Percentiles rank a stretch among this genome's conserved stretches.
Evolutionary conservation across 2,888 invertebrate genomes (phyloP).

Genomic region (Drymonia ruficornis): DNA sequence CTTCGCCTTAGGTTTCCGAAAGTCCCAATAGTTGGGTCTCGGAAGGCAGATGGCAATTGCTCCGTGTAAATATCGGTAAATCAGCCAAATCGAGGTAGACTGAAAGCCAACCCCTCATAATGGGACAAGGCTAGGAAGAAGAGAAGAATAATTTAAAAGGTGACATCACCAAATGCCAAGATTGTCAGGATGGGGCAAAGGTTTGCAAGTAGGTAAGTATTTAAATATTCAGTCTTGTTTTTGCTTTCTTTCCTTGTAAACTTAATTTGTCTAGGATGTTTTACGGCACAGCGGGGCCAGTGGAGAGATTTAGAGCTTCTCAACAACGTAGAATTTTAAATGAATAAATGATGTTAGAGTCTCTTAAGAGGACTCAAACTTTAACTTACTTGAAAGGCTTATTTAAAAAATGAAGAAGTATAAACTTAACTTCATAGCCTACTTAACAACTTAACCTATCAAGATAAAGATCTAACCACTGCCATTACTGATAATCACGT

Average conservation of each 20-base stretch:
- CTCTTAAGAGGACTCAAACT: background rate
- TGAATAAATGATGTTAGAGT: background rate
- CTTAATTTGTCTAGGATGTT: background rate
- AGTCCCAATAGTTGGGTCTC: too few species aligned
- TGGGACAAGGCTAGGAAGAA: too few species aligned
- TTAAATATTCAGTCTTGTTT: conserved; percentile 4
- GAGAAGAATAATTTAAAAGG: background rate
- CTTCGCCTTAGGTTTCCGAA: too few species aligned
- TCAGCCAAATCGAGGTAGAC: too few species aligned
- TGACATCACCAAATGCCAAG: background rate
- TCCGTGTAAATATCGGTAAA: too few species aligned
- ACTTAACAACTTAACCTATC: too few species aligned
- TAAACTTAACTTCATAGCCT: too few species aligned
- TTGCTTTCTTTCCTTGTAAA: background rate
- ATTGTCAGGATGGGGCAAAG: background rate
- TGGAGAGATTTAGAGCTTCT: conserved; percentile 1
- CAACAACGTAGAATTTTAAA: background rate
- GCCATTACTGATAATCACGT: conserved; percentile 4
- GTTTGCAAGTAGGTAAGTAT: background rate
- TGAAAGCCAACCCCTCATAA: too few species aligned
- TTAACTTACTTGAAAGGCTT: background rate
- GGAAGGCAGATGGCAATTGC: too few species aligned
- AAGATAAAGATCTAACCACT: background rate
- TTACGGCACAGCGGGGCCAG: conserved; percentile 3
- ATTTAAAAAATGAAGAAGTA: background rate